phyloP scores from a whole-genome alignment of 2,797 vertebrate genomes.

The Myiothlypis chrysogaster region DNA sequence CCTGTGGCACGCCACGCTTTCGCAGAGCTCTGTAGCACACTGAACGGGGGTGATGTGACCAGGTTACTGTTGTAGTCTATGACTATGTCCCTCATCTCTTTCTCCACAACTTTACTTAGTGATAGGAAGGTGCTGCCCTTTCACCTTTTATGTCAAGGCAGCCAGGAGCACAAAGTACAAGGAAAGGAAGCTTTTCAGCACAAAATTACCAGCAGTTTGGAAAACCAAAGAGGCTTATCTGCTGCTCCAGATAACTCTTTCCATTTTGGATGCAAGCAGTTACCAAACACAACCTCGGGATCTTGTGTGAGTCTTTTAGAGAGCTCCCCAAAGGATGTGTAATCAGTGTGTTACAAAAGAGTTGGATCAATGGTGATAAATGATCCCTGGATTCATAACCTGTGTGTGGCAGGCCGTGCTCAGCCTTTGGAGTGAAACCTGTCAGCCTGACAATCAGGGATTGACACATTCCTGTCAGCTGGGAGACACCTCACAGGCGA shows the following conservation, averaged over 20 bases:
- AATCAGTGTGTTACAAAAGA: background rate
- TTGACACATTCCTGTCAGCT: background rate
- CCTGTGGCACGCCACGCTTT: accelerated
- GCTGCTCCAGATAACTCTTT: background rate
- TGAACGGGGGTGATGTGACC: constrained; percentile 40
- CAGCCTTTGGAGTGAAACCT: background rate
- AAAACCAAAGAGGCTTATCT: constrained; percentile 21
- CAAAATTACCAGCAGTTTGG: constrained; percentile 18
- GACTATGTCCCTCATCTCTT: constrained; percentile 34
- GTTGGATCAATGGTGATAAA: background rate
- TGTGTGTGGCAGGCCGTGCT: background rate
- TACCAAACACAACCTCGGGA: background rate
- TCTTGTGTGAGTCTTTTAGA: background rate
- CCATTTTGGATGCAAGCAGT: background rate
- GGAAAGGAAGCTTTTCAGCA: constrained; percentile 38
- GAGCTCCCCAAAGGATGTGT: background rate
- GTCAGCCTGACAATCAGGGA: background rate
- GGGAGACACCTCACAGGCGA: background rate
- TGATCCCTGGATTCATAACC: background rate
- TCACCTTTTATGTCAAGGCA: background rate
- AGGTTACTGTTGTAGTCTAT: constrained; percentile 38
- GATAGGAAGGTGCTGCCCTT: background rate
- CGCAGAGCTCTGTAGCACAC: background rate
- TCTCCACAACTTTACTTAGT: background rate
- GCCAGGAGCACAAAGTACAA: constrained; percentile 1